These are phyloP conservation scores for Hoplostethus mediterraneus DNA, from an alignment of 2,797 vertebrate species.

Conservation along the genomic window DNA sequence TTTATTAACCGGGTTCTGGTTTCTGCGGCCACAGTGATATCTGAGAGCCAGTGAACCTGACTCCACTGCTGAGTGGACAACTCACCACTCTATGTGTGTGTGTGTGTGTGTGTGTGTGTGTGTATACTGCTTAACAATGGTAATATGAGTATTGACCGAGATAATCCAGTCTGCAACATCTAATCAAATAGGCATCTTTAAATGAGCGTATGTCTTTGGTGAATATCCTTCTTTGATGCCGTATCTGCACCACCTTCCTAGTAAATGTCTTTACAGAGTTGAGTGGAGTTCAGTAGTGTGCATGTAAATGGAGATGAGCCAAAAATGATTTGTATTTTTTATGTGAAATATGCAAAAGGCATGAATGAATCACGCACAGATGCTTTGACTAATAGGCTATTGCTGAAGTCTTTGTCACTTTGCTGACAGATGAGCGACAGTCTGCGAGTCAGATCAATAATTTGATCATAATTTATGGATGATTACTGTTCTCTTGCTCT, in stretches of 20 bases:
- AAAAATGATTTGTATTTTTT: slow-evolving; percentile 16
- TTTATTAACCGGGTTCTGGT: slow-evolving; percentile 81
- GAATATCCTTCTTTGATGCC: neutral
- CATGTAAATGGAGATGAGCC: neutral
- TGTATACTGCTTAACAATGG: slow-evolving; percentile 12
- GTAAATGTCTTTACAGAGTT: neutral
- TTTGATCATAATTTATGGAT: slow-evolving; percentile 73
- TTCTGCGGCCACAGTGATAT: slow-evolving; percentile 78
- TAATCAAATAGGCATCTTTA: neutral
- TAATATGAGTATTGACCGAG: slow-evolving; percentile 14
- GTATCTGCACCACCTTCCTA: slow-evolving; percentile 6
- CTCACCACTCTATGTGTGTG: slow-evolving; percentile 8
- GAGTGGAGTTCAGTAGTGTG: neutral
- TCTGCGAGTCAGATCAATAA: slow-evolving; percentile 63
- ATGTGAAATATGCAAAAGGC: slow-evolving; percentile 13
- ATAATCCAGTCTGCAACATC: neutral
- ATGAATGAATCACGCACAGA: neutral
- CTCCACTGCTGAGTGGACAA: slow-evolving; percentile 74
- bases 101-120: slow-evolving; percentile 14
- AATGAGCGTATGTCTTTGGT: neutral
- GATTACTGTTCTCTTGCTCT: slow-evolving; percentile 52
- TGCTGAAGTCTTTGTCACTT: slow-evolving; percentile 49
- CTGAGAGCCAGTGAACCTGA: slow-evolving; percentile 72
- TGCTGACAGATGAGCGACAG: slow-evolving; percentile 60
- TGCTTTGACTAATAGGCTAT: slow-evolving; percentile 46